A percentile compares a stretch with the other conserved stretches of the same genome.
phyloP scores from a whole-genome alignment of 2,797 vertebrate species.

The Arrhamphus sclerolepis region DNA sequence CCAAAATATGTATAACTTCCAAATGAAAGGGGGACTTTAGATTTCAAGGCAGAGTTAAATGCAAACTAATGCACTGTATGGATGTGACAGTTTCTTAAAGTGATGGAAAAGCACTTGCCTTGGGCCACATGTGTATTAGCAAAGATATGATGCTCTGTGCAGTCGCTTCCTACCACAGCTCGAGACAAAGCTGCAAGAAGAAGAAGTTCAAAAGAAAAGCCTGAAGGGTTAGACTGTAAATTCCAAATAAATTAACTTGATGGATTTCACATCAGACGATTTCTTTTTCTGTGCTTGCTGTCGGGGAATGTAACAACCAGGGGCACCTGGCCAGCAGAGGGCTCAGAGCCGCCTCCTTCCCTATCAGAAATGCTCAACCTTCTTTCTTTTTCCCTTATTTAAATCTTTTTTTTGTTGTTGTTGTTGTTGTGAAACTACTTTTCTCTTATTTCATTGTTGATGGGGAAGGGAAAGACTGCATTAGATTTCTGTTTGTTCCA shows the following conservation, averaged over 20 bases:
- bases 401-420: background rate
- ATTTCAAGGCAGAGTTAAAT: conserved; percentile 43
- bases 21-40: conserved; percentile 42
- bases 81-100: conserved; percentile 56
- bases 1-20: conserved; percentile 30
- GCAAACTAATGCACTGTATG: conserved; percentile 38
- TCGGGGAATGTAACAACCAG: conserved; percentile 18
- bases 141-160: conserved; percentile 49
- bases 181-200: conserved; percentile 43
- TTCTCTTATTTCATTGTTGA: too few relatives aligned
- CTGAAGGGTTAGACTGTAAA: conserved; percentile 33
- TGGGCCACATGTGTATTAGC: conserved; percentile 61
- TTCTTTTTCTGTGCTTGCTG: conserved; percentile 12
- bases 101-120: conserved; percentile 51
- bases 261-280: conserved; percentile 42
- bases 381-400: too few relatives aligned
- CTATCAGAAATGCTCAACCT: background rate
- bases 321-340: conserved; percentile 13
- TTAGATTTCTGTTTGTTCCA: background rate
- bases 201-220: conserved; percentile 60
- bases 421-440: too few relatives aligned
- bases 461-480: background rate
- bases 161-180: conserved; percentile 43
- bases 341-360: background rate
- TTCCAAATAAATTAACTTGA: conserved; percentile 39